Evolutionary conservation across 1,140 invertebrate species (phyloP), one percentile per base, ranked within the genome.

Genomic region (Triops cancriformis): DNA sequence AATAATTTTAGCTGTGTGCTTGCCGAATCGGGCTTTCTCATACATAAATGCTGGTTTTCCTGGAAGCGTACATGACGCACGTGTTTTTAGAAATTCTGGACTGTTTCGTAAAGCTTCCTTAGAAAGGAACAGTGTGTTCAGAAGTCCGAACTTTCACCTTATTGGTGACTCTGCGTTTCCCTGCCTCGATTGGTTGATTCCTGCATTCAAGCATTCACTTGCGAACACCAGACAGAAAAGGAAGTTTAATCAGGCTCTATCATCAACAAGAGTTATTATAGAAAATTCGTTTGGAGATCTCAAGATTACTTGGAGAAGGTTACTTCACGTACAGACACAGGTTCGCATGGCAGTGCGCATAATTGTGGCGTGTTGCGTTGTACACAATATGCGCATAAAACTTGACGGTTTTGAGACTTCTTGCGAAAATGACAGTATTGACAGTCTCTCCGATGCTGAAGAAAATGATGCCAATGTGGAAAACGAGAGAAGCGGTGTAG

Each of bases 271-370:
- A 45, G 37, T 74, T 28, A 18, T 28, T 18, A 74, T 74, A 18
- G 73, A 74, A 74, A 27, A 74, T 74, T 27, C 73, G 9, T 74
- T 74, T 37, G 73, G 73, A 18, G 73, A 26, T 37, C 14, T 74
- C 27, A 74, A 74, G 26, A 74, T 31, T 14, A 74, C 73, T 31
- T 27, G 18, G 18, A n/a, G n/a, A 37, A n/a, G 73, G 14, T 74
- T 74, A 27, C 27, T 26, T 26, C 26, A 74, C 9, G 37, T 74
- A 26, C 14, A 74, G 27, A 27, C 73, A 18, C 27, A 26, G 14
- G 18, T 74, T 27, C 14, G 43, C 43, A 18, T 45, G 27, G 73
- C 73, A 18, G 26, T 74, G 73, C 14, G 27, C 18, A 74, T 74
- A 26, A 74, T 74, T 74, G 27, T 37, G 27, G 18, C 18, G 14